phyloP scores from a whole-genome alignment of 2,888 invertebrate genomes.

The Stratiomys singularior region DNA sequence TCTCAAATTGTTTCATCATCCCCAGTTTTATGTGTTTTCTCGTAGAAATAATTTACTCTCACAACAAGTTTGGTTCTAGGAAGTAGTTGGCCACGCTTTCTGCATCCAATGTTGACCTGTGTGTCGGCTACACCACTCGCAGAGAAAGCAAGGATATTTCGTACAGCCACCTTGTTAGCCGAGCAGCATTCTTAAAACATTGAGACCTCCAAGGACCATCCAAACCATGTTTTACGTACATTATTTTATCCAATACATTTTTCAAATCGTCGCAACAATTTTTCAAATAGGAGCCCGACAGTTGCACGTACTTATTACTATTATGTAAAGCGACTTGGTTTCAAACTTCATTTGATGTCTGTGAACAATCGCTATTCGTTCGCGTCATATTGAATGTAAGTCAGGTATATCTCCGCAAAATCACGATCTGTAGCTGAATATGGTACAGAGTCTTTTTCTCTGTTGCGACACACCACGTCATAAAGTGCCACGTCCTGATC shows the following conservation, averaged over 20 bases:
- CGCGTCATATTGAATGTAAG: neutral
- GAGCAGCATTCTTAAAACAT: neutral
- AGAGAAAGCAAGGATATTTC: conserved; percentile 5
- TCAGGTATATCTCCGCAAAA: neutral
- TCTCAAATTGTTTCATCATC: conserved; percentile 50
- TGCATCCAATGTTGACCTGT: neutral
- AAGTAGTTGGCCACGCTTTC: conserved; percentile 28
- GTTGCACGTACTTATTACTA: conserved; percentile 27
- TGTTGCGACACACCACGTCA: neutral
- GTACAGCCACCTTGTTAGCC: conserved; percentile 16
- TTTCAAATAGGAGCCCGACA: conserved; percentile 34
- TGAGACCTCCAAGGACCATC: conserved; percentile 22
- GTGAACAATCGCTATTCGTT: conserved; percentile 12
- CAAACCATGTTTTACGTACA: conserved; percentile 16
- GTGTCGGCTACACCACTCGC: neutral
- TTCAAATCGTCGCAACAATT: conserved; percentile 2
- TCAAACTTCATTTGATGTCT: conserved; percentile 25
- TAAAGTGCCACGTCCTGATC: neutral
- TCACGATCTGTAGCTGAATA: neutral
- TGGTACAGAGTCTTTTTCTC: conserved; percentile 25
- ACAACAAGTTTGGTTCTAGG: neutral
- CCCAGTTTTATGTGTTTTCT: conserved; percentile 52
- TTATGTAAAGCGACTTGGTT: conserved; percentile 43
- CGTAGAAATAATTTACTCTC: too few species aligned
- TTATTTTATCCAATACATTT: conserved; percentile 11